A percentile compares a stretch with the other conserved stretches of the same genome.
These are phyloP conservation scores for Scelioninae gen. 2 DNA, from an alignment of 2,888 invertebrate species.

Conservation along the genomic window DNA sequence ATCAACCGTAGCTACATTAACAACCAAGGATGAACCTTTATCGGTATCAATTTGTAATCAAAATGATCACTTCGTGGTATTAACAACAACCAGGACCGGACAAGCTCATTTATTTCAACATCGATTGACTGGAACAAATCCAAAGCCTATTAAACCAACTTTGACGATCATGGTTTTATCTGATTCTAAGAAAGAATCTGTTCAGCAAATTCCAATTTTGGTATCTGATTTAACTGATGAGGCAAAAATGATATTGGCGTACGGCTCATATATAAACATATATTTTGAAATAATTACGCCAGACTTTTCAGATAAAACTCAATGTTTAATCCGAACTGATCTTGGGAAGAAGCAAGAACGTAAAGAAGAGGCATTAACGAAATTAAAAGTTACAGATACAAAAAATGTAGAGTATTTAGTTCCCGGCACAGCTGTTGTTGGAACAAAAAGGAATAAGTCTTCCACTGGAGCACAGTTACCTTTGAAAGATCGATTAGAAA, in stretches of 20 bases:
- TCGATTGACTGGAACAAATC: conserved; percentile 83
- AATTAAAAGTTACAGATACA: conserved; percentile 74
- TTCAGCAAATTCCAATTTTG: conserved; percentile 78
- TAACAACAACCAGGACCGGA: conserved; percentile 84
- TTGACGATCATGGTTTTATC: conserved; percentile 80
- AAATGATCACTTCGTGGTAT: conserved; percentile 76
- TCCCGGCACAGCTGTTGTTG: conserved; percentile 65
- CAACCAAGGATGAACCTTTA: conserved; percentile 83
- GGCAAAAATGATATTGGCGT: conserved; percentile 68
- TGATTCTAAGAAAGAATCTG: conserved; percentile 76
- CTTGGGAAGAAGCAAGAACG: conserved; percentile 69
- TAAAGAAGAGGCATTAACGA: conserved; percentile 72
- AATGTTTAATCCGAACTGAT: conserved; percentile 76
- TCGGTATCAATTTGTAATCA: conserved; percentile 75
- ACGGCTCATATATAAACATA: conserved; percentile 67
- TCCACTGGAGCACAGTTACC: conserved; percentile 80
- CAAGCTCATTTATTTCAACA: conserved; percentile 87
- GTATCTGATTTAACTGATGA: conserved; percentile 72
- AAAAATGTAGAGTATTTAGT: conserved; percentile 77
- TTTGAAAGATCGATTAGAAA: conserved; percentile 89
- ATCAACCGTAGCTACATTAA: conserved; percentile 77
- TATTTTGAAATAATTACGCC: conserved; percentile 70
- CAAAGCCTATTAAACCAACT: conserved; percentile 81
- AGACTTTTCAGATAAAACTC: conserved; percentile 75
- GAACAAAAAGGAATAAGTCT: conserved; percentile 71